Evolutionary conservation across 2,888 invertebrate species (phyloP).

Genomic region (Phyllotreta striolata): DNA sequence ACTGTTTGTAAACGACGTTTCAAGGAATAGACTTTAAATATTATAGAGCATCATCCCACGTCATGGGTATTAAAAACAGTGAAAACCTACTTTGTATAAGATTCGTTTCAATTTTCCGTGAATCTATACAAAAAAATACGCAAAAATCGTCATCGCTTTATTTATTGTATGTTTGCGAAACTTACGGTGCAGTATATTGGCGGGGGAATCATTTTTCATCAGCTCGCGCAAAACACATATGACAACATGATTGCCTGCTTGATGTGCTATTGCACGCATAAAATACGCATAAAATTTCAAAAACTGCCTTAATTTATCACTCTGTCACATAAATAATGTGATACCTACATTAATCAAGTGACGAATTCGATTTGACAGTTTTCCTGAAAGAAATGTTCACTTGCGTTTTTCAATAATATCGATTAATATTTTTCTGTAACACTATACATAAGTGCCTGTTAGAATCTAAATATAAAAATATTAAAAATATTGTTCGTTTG

Average conservation of each 20-base stretch:
- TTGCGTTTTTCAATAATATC: neutral
- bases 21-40: no score
- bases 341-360: constrained; percentile 2
- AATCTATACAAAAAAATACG: no score
- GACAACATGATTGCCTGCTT: constrained; percentile 8
- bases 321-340: constrained; percentile 11
- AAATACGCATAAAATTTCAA: constrained; percentile 9
- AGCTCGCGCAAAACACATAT: constrained; percentile 1
- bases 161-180: neutral
- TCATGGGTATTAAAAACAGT: no score
- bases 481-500: no score
- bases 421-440: no score
- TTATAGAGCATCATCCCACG: no score
- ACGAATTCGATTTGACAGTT: neutral
- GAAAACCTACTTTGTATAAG: no score
- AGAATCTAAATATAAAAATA: no score
- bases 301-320: constrained; percentile 15
- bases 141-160: neutral
- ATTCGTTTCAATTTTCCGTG: no score
- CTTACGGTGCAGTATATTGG: neutral
- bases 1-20: no score
- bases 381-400: neutral
- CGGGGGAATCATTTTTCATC: constrained; percentile 3
- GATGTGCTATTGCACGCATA: neutral
- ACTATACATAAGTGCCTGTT: no score